These are phyloP conservation scores for Notarius quadriscutis DNA, from an alignment of 2,113 vertebrate species.

Conservation along the genomic window DNA sequence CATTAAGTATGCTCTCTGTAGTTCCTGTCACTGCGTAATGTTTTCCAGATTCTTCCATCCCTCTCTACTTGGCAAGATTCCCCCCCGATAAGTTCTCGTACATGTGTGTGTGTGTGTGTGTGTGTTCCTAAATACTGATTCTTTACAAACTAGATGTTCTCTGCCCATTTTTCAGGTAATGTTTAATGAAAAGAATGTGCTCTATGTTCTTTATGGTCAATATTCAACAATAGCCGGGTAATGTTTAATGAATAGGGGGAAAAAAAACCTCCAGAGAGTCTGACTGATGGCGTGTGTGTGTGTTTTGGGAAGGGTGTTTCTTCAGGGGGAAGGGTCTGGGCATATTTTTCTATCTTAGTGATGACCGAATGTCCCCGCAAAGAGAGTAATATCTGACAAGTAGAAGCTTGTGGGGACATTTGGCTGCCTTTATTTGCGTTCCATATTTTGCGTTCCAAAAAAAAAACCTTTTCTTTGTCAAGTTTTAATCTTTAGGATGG, in stretches of 20 bases:
- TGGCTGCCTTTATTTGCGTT: not conserved
- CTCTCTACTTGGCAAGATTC: not conserved
- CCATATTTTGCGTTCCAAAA: not conserved
- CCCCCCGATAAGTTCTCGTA: conserved; percentile 9
- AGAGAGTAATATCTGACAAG: not conserved
- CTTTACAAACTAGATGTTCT: not conserved
- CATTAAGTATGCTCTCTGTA: not conserved
- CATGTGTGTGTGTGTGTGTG: conserved; percentile 21
- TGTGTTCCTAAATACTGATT: not conserved
- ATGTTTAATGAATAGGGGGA: not conserved
- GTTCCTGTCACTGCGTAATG: conserved; percentile 30
- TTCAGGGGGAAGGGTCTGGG: not conserved
- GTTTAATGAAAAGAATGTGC: not conserved
- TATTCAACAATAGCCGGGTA: not conserved
- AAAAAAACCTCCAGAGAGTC: not conserved
- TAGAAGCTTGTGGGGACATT: not conserved
- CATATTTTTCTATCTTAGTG: not conserved
- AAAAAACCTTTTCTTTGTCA: not conserved
- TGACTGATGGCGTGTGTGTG: not conserved
- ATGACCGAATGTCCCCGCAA: not conserved
- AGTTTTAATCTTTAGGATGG: not conserved
- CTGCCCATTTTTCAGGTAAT: not conserved
- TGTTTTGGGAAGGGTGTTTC: not conserved
- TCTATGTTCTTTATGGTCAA: not conserved
- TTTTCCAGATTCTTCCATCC: conserved; percentile 29